phyloP scores from a whole-genome alignment of 35 echinoderm and acorn worm species.

The Strongylocentrotus purpuratus region DNA sequence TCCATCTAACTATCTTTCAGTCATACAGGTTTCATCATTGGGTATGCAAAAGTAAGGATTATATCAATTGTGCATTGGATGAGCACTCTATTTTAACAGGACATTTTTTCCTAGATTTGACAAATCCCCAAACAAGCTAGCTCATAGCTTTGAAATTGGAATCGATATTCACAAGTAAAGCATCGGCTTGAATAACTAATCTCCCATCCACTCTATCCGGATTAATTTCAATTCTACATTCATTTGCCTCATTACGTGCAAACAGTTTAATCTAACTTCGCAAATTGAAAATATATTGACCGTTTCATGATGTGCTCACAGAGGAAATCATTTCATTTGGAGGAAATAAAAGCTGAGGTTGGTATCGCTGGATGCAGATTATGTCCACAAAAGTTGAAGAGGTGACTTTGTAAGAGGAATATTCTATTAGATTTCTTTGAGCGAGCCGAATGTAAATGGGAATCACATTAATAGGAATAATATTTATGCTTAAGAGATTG shows the following conservation, averaged over 20 bases:
- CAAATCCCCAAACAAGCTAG: neutral
- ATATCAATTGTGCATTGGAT: neutral
- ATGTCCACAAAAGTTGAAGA: neutral
- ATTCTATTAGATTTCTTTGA: neutral
- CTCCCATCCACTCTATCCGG: neutral
- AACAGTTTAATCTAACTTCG: neutral
- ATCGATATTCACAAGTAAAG: neutral
- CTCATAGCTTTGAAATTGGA: neutral
- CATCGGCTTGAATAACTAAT: neutral
- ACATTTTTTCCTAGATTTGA: neutral
- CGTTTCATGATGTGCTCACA: conserved; percentile 3
- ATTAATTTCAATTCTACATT: conserved; percentile 5
- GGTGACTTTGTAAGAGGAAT: neutral
- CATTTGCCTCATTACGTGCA: neutral
- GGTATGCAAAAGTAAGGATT: neutral
- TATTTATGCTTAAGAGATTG: neutral
- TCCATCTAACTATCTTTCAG: neutral
- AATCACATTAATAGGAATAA: neutral
- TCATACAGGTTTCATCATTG: neutral
- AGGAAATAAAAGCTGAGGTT: neutral
- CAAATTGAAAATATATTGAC: conserved; percentile 19
- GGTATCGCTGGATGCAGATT: neutral
- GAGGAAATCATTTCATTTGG: neutral
- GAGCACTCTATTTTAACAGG: neutral
- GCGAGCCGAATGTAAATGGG: neutral